A percentile compares a stretch with the other conserved stretches of the same genome.
Evolutionary conservation across 2,113 vertebrate genomes (phyloP).

Genomic region (Ctenomys sociabilis): DNA sequence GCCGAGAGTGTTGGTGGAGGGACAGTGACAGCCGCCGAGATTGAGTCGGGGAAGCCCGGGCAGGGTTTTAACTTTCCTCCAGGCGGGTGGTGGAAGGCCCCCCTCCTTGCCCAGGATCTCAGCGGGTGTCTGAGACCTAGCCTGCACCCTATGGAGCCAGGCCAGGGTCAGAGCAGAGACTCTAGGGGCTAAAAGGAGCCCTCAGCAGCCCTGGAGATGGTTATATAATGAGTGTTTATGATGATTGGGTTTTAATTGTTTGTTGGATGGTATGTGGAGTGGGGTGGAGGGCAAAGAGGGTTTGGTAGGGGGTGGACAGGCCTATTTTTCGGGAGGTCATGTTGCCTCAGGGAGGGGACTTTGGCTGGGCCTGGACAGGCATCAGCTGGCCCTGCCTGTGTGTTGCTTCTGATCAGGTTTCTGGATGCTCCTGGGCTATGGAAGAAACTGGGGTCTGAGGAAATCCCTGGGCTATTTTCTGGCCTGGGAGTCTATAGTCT

Average conservation of each 20-base stretch:
- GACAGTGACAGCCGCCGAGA: neutral
- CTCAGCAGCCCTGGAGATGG: constrained; percentile 37
- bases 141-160: neutral
- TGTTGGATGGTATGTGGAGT: neutral
- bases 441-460: neutral
- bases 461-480: neutral
- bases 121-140: neutral
- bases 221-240: constrained; percentile 79
- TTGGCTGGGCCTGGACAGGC: neutral
- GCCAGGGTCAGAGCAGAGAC: constrained; percentile 31
- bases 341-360: constrained; percentile 36
- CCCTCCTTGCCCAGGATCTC: neutral
- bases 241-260: constrained; percentile 76
- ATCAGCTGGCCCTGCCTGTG: neutral
- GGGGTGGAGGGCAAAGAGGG: neutral
- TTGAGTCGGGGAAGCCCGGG: constrained; percentile 57
- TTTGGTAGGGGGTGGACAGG: neutral
- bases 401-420: neutral
- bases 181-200: constrained; percentile 33
- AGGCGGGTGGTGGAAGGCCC: neutral
- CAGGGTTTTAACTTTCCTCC: constrained; percentile 73
- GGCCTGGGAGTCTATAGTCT: neutral
- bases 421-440: neutral
- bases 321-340: neutral
- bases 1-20: neutral